Base-by-base conservation (phyloP, 2,797 vertebrate genomes). In the Oreonectes daqikongensis region DNA sequence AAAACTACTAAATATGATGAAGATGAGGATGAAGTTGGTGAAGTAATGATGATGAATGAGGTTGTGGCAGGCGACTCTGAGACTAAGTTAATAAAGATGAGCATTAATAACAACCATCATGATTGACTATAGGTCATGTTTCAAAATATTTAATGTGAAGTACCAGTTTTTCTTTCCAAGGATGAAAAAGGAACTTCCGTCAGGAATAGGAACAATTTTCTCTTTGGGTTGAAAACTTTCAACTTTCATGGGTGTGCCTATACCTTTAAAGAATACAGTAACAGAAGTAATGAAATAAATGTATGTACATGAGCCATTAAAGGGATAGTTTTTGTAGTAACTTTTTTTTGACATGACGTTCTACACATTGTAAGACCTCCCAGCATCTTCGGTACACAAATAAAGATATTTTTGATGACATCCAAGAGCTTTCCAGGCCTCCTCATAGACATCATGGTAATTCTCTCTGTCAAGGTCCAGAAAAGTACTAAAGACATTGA, bases 1-100 rank as follows among this genome's bases (percentile, higher is more conserved):
- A 38, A 95, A 96, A 55, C 97, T 98, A 90, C 97, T 98, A 82
- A 98, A 93, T 93, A 99, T 97, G 93, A 99, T 99, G 93, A 99
- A 98, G 88, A 98, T 92, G 0, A 99, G 95, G 90, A 99, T 99
- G 87, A 99, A 95, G 91, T 99, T 99, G 86, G 97, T 98, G 90
- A 98, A 99, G 90, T 98, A 92, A 84, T 96, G 95, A 81, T 99
- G 95, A 89, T 99, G 96, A 90, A 99, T 99, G 78, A 99, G 93
- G 79, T 91, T 94, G 90, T 99, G 97, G 84, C 97, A 99, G 81
- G 86, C 94, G 69, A 95, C 94, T 11, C 97, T 94, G 86, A 99
- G 94, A 72, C 97, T 99, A 87, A 64, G 83, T 30, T 82, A 55
- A 80, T 14, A 42, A 42, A 42, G 12, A 42, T 42, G 12, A 42